Conservation (phyloP, 2,113 vertebrate genomes). For the Hippocampus zosterae region DNA sequence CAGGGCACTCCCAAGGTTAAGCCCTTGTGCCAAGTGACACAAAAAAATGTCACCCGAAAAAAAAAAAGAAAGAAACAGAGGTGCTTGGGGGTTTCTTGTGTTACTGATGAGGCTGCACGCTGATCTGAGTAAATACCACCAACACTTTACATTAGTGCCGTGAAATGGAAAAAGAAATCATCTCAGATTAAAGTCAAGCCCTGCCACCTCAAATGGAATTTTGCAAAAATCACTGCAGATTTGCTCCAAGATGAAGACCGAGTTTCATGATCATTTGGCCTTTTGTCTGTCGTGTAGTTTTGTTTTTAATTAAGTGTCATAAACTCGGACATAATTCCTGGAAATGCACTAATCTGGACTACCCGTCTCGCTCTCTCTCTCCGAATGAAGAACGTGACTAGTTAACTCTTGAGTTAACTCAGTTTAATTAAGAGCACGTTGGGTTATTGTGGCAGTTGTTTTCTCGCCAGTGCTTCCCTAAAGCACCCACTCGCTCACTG, state of each 20-base stretch:
- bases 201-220: constrained; percentile 11
- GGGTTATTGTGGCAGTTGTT: constrained; percentile 8
- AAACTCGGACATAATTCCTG: constrained; percentile 15
- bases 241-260: constrained; percentile 40
- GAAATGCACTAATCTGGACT: constrained; percentile 10
- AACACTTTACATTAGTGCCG: constrained; percentile 35
- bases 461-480: constrained; percentile 13
- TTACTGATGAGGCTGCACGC: constrained; percentile 48
- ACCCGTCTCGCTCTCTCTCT: constrained; percentile 9
- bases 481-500: constrained; percentile 16
- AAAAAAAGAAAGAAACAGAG: constrained; percentile 53
- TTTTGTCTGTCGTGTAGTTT: constrained; percentile 29
- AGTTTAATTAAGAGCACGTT: constrained; percentile 13
- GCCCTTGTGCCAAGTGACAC: constrained; percentile 64
- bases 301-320: constrained; percentile 23
- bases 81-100: constrained; percentile 40
- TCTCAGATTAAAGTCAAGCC: constrained; percentile 22
- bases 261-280: constrained; percentile 32
- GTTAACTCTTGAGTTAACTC: neutral
- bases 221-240: constrained; percentile 24
- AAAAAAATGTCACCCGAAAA: constrained; percentile 62
- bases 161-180: constrained; percentile 31
- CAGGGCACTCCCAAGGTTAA: constrained; percentile 73
- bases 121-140: constrained; percentile 40
- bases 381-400: neutral